These are phyloP conservation scores for Lepisosteus oculatus DNA, from an alignment of 2,113 vertebrate species.

Conservation along the genomic window DNA sequence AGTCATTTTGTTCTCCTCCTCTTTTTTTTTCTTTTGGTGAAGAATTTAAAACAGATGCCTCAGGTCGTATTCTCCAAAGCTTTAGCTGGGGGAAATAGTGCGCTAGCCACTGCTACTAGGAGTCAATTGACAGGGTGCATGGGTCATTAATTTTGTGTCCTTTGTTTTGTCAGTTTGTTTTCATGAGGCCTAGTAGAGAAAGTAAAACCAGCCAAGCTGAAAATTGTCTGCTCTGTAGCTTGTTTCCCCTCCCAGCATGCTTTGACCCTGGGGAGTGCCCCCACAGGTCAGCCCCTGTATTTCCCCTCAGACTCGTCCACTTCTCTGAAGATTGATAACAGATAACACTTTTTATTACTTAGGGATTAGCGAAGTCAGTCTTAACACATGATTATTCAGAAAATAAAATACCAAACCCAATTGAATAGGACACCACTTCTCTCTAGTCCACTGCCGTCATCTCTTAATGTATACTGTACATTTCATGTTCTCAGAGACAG, in stretches of 20 bases:
- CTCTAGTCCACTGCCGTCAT: neutral
- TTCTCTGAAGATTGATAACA: conserved; percentile 72
- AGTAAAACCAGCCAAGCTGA: conserved; percentile 99
- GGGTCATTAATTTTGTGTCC: conserved; percentile 99
- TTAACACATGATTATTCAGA: conserved; percentile 2
- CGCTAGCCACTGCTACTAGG: conserved; percentile 78
- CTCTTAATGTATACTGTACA: neutral
- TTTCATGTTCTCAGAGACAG: neutral
- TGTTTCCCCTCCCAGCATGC: conserved; percentile 87
- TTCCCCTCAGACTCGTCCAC: conserved; percentile 67
- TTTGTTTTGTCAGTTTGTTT: conserved; percentile 99
- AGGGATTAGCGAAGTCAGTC: conserved; percentile 10
- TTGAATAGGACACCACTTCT: neutral
- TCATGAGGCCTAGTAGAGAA: conserved; percentile 88
- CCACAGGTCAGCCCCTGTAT: conserved; percentile 68
- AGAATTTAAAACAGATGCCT: conserved; percentile 82
- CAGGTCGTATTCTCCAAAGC: conserved; percentile 62
- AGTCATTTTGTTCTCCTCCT: conserved; percentile 55
- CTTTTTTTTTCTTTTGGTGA: conserved; percentile 57
- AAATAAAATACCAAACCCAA: conserved; percentile 9
- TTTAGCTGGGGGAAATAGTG: conserved; percentile 60
- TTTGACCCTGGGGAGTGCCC: conserved; percentile 70
- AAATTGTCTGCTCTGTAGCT: conserved; percentile 98
- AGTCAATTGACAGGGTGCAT: conserved; percentile 89
- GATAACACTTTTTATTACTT: conserved; percentile 47